A percentile compares a stretch with the other conserved stretches of the same genome.
Evolutionary conservation across 2,797 vertebrate genomes (phyloP).

Genomic region (Eulemur coronatus): DNA sequence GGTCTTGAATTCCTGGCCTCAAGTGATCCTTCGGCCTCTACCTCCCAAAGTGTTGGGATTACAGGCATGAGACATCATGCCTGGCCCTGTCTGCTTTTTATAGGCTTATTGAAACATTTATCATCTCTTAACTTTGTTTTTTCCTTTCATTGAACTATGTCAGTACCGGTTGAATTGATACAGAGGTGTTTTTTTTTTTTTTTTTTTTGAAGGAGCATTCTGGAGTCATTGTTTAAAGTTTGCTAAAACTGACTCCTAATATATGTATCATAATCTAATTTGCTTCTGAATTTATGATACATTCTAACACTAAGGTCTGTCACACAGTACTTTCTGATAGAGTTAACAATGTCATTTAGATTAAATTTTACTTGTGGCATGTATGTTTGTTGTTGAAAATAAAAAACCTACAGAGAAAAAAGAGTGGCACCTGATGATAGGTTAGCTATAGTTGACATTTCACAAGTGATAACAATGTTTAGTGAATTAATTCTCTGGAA

Average conservation of each 20-base stretch:
- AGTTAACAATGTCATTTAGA: not conserved
- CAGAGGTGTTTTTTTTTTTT: not conserved
- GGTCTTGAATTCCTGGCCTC: not conserved
- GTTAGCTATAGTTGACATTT: constrained; percentile 51
- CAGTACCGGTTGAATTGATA: not conserved
- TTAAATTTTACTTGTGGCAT: constrained; percentile 10
- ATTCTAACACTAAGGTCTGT: not conserved
- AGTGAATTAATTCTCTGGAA: constrained; percentile 7
- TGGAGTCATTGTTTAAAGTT: not conserved
- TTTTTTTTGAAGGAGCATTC: not conserved
- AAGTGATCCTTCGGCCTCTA: not conserved
- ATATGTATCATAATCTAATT: not conserved
- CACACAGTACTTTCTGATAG: not conserved
- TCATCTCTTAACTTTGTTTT: not conserved
- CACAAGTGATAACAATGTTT: constrained; percentile 48
- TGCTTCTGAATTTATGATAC: not conserved
- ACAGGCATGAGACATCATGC: not conserved
- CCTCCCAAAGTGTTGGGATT: not conserved
- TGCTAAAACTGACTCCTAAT: not conserved
- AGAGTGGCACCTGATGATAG: constrained; percentile 25
- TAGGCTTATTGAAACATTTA: not conserved
- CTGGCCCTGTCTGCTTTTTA: not conserved
- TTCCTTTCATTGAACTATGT: not conserved
- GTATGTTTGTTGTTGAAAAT: not conserved
- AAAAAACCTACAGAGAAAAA: constrained; percentile 29